Evolutionary conservation across 1,140 invertebrate species (phyloP).

Genomic region (Piezodorus guildinii): DNA sequence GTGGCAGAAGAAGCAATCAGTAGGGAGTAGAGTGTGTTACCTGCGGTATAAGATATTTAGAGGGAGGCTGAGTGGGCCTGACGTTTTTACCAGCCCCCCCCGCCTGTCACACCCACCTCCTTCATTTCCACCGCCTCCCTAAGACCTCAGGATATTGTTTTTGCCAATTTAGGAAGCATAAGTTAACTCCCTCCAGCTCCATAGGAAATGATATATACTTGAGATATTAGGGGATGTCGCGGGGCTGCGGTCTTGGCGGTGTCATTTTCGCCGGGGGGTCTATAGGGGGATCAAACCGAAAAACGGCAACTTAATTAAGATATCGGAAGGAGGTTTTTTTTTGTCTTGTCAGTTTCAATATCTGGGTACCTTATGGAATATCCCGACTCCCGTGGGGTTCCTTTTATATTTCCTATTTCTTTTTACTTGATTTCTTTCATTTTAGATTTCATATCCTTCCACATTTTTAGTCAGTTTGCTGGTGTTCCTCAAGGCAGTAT

Average conservation of each 20-base stretch:
- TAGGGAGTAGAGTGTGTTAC: background rate
- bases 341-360: too few relatives aligned
- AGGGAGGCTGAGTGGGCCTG: background rate
- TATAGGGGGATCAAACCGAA: background rate
- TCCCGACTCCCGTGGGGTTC: too few relatives aligned
- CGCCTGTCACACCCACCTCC: constrained; percentile 8
- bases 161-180: constrained; percentile 14
- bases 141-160: constrained; percentile 14
- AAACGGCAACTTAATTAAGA: background rate
- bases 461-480: too few relatives aligned
- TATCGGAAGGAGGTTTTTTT: too few relatives aligned
- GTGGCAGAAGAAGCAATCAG: background rate
- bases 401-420: too few relatives aligned
- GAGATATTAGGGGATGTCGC: constrained; percentile 10
- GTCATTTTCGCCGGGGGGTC: background rate
- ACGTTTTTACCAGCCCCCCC: constrained; percentile 9
- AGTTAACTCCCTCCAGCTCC: background rate
- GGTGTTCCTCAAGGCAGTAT: too few relatives aligned
- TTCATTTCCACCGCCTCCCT: too few relatives aligned
- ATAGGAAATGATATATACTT: constrained; percentile 16
- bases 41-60: background rate
- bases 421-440: too few relatives aligned
- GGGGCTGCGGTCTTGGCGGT: background rate
- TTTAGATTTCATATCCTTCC: too few relatives aligned
- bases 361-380: too few relatives aligned